Conservation (phyloP, 2,888 invertebrate genomes). For the Neoscelio sp. region DNA sequence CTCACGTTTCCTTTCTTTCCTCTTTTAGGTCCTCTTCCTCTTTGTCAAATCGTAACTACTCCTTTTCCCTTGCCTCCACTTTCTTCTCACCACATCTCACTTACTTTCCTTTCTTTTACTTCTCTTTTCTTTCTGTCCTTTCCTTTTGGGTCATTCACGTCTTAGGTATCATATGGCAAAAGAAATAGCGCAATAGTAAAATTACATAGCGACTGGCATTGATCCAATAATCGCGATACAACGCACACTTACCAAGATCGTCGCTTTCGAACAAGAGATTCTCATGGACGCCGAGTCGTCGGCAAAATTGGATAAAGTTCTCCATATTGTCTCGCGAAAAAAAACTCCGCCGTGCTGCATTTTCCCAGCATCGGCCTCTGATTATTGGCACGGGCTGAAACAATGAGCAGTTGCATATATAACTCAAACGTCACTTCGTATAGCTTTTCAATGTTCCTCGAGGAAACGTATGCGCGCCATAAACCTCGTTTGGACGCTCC, state of each 20-base stretch:
- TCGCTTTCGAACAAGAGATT: conserved; percentile 95
- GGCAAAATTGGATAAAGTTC: conserved; percentile 94
- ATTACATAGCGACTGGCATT: conserved; percentile 45
- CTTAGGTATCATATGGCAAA: conserved; percentile 18
- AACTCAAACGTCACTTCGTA: too few relatives aligned
- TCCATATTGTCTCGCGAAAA: conserved; percentile 95
- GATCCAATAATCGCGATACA: conserved; percentile 39
- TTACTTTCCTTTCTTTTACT: too few relatives aligned
- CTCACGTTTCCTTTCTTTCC: too few relatives aligned
- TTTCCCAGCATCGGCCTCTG: conserved; percentile 91
- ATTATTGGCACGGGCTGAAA: conserved; percentile 89
- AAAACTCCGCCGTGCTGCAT: conserved; percentile 93
- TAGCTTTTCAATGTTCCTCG: too few relatives aligned
- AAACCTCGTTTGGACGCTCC: too few relatives aligned
- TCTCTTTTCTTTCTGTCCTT: too few relatives aligned
- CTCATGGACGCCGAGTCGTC: conserved; percentile 93
- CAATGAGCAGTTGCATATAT: conserved; percentile 26
- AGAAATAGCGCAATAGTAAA: conserved; percentile 8
- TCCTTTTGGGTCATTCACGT: too few relatives aligned
- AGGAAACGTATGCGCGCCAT: too few relatives aligned
- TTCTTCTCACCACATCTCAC: too few relatives aligned
- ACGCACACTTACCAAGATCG: conserved; percentile 88
- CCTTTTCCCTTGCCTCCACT: too few relatives aligned
- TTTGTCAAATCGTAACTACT: too few relatives aligned
- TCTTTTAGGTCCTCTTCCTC: too few relatives aligned